Evolutionary conservation across 2,797 vertebrate genomes (phyloP), one percentile per base, ranked within the genome.

Genomic region (Eulemur coronatus): DNA sequence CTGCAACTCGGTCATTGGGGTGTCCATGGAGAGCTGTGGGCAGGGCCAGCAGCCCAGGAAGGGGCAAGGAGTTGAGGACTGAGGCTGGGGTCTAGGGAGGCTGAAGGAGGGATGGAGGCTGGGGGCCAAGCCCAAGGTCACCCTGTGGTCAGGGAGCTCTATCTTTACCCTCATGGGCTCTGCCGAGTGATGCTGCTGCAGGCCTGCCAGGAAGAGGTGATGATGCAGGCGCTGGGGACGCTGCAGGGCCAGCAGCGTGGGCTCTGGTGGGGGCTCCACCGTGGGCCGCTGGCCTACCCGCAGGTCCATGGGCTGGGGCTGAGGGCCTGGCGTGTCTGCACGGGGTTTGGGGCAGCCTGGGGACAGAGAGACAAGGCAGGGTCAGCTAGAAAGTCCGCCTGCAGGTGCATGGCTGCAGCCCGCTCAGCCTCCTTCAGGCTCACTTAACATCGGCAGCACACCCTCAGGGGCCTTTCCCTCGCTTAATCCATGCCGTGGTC

Each of bases 271-370:
- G 33, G 98, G 99, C 97, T 99, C 99, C 94, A 99, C 98, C 1
- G 98, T 9, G 96, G 98, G 98, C 95, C 99, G 99, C 98, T 99
- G 99, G 96, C 99, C 99, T 97, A 99, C 99, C 86, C 99, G 98
- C 98, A 99, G 99, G 98, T 99, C 99, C 99, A 99, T 99, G 99
- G 99, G 99, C 95, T 95, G 98, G 75, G 98, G 96, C 98, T 99
- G 98, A 97, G 98, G 98, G 97, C 98, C 98, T 96, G 97, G 97
- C 1, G 97, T 95, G 91, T 98, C 98, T 97, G 97, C 80, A 72
- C 94, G 91, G 67, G 98, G 95, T 38, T 81, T 97, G 97, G 98
- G 98, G 1, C 97, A 98, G 96, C 98, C 98, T 98, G 97, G 0
- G 4, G 92, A 96, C 94, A 98, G 18, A 43, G 17, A 50, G 9